Base-by-base conservation (phyloP, 1,140 invertebrate genomes). In the Polypedilum pembai region DNA sequence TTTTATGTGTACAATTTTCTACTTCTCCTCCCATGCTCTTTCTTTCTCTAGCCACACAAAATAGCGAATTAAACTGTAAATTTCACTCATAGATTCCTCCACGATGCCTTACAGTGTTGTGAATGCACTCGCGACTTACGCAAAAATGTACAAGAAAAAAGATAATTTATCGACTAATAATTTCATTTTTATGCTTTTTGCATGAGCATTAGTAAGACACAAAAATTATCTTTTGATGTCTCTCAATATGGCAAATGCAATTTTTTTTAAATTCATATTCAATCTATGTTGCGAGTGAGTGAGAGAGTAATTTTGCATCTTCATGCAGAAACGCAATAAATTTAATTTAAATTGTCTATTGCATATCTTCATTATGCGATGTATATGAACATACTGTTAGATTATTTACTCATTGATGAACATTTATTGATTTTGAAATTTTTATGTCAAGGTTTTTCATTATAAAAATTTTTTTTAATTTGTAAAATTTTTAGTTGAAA, bases 51-150 rank as follows among this genome's bases (percentile, higher is more conserved):
- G 7, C 24, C 4, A 0, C 73, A 33, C 8, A 73, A 40, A 40
- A 33, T 20, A n/a, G 72, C 72, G 12, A 73, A 73, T n/a, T 20
- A 73, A 73, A 73, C 73, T 21, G 24, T 20, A 41, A 73, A 73
- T 40, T 73, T 21, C n/a, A n/a, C 18, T 65, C 56, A 65, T 18
- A 18, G 18, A 18, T n/a, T n/a, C 15, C 56, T 15, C 3, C 15
- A 65, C 56, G 15, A 21, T 40, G 69, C 33, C 33, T 40, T 72
- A 40, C 4, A 40, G 69, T 56, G 45, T 56, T 56, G 45, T 33
- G 5, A 3, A 33, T 33, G 5, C 5, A 12, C 45, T 56, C n/a
- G 24, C 45, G 45, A 56, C 45, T 56, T 56, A 56, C 45, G 45
- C 45, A 56, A 56, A 45, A 56, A 56, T n/a, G 41, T 15, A 45